Conservation (phyloP, 2,888 invertebrate species). For the Lordiphosa andalusiaca region DNA sequence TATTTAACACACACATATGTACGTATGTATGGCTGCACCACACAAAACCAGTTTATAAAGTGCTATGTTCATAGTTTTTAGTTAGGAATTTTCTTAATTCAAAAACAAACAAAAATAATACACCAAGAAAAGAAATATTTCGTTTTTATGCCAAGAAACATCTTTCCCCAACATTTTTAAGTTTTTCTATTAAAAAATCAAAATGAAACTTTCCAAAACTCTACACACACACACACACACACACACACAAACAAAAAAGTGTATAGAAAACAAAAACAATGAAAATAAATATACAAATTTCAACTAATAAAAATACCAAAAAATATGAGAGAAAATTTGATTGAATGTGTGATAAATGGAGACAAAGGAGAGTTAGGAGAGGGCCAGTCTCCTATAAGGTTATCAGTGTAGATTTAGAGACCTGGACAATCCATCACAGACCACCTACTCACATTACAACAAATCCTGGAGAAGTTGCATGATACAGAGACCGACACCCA, state of each 20-base stretch:
- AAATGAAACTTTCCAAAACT: slow-evolving; percentile 32
- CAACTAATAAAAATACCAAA: slow-evolving; percentile 49
- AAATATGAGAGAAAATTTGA: neutral
- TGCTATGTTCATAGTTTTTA: slow-evolving; percentile 75
- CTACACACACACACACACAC: slow-evolving; percentile 45
- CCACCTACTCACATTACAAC: too few relatives aligned
- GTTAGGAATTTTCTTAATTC: slow-evolving; percentile 57
- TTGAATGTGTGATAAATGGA: neutral
- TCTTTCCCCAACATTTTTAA: slow-evolving; percentile 47
- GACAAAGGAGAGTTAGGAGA: too few relatives aligned
- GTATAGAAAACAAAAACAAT: slow-evolving; percentile 44
- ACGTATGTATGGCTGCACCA: slow-evolving; percentile 66
- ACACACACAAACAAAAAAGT: slow-evolving; percentile 36
- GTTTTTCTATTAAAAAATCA: slow-evolving; percentile 68
- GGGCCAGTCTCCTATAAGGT: too few relatives aligned
- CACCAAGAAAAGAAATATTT: slow-evolving; percentile 31
- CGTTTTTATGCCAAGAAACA: slow-evolving; percentile 45
- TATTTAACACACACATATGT: slow-evolving; percentile 34
- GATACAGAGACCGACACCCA: too few relatives aligned
- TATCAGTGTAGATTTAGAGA: too few relatives aligned
- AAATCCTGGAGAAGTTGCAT: too few relatives aligned
- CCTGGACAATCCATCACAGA: too few relatives aligned
- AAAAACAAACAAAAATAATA: slow-evolving; percentile 30
- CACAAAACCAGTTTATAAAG: slow-evolving; percentile 54
- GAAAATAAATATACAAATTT: slow-evolving; percentile 23